Base-by-base conservation (phyloP, 2,797 vertebrate species). In the Scolopax rusticola region DNA sequence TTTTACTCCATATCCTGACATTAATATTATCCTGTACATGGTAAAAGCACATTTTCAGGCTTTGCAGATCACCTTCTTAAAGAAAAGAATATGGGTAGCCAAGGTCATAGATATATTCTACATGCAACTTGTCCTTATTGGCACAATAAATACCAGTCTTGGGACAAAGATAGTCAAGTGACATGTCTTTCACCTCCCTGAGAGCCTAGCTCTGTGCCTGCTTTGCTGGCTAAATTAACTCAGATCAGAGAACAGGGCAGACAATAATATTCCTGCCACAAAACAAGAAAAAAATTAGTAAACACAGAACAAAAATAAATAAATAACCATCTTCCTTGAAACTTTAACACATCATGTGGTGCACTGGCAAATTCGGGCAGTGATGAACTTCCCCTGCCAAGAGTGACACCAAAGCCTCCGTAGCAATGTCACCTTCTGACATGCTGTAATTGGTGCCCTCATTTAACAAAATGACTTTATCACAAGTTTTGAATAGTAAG, bases 391-490 rank as follows among this genome's bases (percentile, higher is more conserved):
- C 20, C 28, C 5, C 3, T 36, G 48, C 4, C 36, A 23, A 28
- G 1, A 38, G 33, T 4, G 67, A 38, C 12, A 19, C 15, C 10
- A 54, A 73, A 84, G 19, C 21, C 20, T 57, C 51, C 7, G 4
- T 0, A 3, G 30, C n/a, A 7, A 13, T 23, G 23, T 12, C 12
- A 28, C 33, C 57, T 65, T 11, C 60, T 57, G 30, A 36, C 13
- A 14, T 16, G 30, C 47, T 59, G 9, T 15, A 47, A 33, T 9
- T 38, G 16, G 28, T 41, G 19, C 11, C 40, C 8, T 27, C 15
- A 13, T 13, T 8, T 17, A 41, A 69, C 74, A 54, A 25, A 51
- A 27, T 16, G 0, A n/a, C 33, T 19, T 59, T 15, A 30, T 45
- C 19, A 53, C 25, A 21, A 59, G 15, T 28, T 45, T 57, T 77